Evolutionary conservation across 2,113 vertebrate species (phyloP).

Genomic region (Sitta europaea): DNA sequence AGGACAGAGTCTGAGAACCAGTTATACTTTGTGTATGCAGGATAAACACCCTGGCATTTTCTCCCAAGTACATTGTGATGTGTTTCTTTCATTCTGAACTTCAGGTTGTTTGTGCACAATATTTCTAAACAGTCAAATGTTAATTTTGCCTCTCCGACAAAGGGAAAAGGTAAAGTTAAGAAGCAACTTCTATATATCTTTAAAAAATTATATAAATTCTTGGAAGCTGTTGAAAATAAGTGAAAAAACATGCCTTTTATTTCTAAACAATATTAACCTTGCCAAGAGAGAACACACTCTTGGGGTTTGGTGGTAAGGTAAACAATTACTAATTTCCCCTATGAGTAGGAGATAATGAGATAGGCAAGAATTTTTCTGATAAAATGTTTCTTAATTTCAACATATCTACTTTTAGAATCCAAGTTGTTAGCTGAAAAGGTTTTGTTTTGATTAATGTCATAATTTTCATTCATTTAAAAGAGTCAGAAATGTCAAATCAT

Average conservation of each 20-base stretch:
- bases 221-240: background rate
- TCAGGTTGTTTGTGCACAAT: background rate
- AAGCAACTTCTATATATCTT: background rate
- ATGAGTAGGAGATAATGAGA: background rate
- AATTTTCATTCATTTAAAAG: background rate
- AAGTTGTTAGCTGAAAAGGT: background rate
- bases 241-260: background rate
- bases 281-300: background rate
- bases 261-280: background rate
- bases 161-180: background rate
- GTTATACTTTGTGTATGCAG: background rate
- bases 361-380: background rate
- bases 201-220: accelerated
- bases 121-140: background rate
- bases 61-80: background rate
- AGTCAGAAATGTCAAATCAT: conserved; percentile 1
- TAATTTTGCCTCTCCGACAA: background rate
- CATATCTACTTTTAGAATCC: background rate
- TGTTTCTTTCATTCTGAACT: background rate
- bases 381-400: background rate
- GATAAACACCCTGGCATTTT: background rate
- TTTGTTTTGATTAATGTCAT: conserved; percentile 2
- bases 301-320: background rate
- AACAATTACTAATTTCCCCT: background rate
- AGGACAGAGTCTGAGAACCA: background rate